phyloP scores from a whole-genome alignment of 2,113 vertebrate genomes.

The Platichthys stellatus region DNA sequence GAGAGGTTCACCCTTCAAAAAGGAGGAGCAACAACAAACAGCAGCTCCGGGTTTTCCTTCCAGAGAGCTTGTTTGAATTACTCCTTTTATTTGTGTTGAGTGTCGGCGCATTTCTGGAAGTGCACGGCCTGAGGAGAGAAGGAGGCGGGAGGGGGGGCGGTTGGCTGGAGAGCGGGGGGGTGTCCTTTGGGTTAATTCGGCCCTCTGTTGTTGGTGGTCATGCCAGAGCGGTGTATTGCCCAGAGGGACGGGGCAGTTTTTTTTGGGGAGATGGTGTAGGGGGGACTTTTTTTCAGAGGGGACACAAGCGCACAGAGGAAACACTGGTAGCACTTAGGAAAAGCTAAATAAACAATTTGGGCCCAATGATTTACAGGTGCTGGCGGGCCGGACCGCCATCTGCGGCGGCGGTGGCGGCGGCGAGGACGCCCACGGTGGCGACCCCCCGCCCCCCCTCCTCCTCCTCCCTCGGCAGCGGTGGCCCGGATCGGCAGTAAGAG shows the following conservation, averaged over 20 bases:
- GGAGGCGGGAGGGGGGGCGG: background rate
- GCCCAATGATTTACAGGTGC: slow-evolving; percentile 87
- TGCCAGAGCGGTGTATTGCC: slow-evolving; percentile 51
- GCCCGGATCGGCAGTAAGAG: slow-evolving; percentile 60
- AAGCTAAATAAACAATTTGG: slow-evolving; percentile 85
- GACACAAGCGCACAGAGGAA: slow-evolving; percentile 79
- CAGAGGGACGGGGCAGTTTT: slow-evolving; percentile 57
- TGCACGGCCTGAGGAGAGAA: slow-evolving; percentile 58
- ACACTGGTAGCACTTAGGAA: slow-evolving; percentile 84
- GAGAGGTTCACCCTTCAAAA: slow-evolving; percentile 49
- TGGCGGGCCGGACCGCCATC: slow-evolving; percentile 76
- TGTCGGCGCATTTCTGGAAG: slow-evolving; percentile 60
- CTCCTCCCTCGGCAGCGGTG: slow-evolving; percentile 49
- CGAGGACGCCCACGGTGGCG: slow-evolving; percentile 52
- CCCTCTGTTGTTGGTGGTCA: slow-evolving; percentile 71
- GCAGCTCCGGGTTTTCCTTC: slow-evolving; percentile 42
- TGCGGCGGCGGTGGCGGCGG: slow-evolving; percentile 47
- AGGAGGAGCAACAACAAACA: slow-evolving; percentile 45
- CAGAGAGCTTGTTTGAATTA: slow-evolving; percentile 57
- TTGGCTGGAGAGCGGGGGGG: slow-evolving; percentile 10
- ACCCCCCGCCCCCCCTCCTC: background rate
- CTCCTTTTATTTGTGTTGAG: slow-evolving; percentile 64
- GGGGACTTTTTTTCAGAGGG: slow-evolving; percentile 50
- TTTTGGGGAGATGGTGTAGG: slow-evolving; percentile 34
- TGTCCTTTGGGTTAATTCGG: slow-evolving; percentile 73